Evolutionary conservation across 2,113 vertebrate genomes (phyloP).

Genomic region (Cyrtonyx montezumae): DNA sequence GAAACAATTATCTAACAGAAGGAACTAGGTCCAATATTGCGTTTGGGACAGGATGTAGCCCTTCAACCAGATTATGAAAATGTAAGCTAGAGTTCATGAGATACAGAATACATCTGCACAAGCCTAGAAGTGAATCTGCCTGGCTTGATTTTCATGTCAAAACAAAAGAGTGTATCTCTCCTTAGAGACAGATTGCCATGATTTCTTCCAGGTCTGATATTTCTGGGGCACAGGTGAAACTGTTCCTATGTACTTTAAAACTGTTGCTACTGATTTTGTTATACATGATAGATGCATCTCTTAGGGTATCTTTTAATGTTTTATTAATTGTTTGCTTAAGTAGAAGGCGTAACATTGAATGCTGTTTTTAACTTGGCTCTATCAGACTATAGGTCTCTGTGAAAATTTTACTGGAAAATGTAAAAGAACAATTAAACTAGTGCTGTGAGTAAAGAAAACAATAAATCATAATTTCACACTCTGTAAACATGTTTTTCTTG

Average conservation of each 20-base stretch:
- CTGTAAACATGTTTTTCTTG: constrained; percentile 21
- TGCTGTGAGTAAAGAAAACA: constrained; percentile 51
- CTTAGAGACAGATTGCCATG: accelerated
- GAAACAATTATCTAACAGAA: not conserved
- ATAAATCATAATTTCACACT: constrained; percentile 48
- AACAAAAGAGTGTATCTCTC: not conserved
- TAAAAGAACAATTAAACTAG: constrained; percentile 49
- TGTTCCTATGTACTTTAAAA: not conserved
- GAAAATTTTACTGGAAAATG: constrained; percentile 42
- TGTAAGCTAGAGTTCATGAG: not conserved
- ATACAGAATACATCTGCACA: not conserved
- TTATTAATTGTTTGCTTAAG: not conserved
- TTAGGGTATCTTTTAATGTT: not conserved
- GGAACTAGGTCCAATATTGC: not conserved
- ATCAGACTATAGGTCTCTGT: not conserved
- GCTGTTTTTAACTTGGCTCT: constrained; percentile 16
- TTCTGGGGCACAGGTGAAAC: not conserved
- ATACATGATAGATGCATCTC: not conserved
- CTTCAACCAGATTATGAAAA: not conserved
- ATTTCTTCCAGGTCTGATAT: not conserved
- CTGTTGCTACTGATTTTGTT: not conserved
- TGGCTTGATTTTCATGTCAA: not conserved
- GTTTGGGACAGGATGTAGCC: not conserved
- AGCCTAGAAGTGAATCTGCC: not conserved
- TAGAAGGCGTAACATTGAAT: not conserved